phyloP scores from a whole-genome alignment of 2,797 vertebrate species.

The Rhodeus uyekii region DNA sequence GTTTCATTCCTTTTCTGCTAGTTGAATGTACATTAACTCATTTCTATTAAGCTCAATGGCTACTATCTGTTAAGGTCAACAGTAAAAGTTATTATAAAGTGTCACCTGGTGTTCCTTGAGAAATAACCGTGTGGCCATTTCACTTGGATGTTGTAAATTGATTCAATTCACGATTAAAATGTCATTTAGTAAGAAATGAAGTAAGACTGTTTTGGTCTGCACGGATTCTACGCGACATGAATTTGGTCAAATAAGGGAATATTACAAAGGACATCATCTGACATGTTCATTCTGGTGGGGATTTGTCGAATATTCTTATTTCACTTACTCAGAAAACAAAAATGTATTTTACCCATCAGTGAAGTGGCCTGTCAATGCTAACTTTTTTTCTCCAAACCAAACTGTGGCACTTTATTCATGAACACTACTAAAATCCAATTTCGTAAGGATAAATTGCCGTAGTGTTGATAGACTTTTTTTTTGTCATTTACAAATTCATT shows the following conservation, averaged over 20 bases:
- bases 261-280: slow-evolving; percentile 39
- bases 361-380: slow-evolving; percentile 59
- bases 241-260: slow-evolving; percentile 21
- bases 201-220: slow-evolving; percentile 34
- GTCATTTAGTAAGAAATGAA: slow-evolving; percentile 33
- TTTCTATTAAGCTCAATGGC: not conserved
- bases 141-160: slow-evolving; percentile 47
- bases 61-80: not conserved
- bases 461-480: slow-evolving; percentile 56
- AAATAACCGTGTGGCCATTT: slow-evolving; percentile 40
- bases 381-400: slow-evolving; percentile 74
- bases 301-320: slow-evolving; percentile 42
- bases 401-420: slow-evolving; percentile 84
- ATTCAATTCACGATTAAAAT: slow-evolving; percentile 37
- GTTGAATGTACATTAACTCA: slow-evolving; percentile 1
- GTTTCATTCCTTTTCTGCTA: not conserved
- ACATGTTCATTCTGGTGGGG: slow-evolving; percentile 39
- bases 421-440: slow-evolving; percentile 65
- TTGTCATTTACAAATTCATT: slow-evolving; percentile 56
- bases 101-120: slow-evolving; percentile 25
- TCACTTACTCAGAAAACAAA: slow-evolving; percentile 26
- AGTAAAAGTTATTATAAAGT: slow-evolving; percentile 29
- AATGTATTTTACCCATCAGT: slow-evolving; percentile 57
- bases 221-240: slow-evolving; percentile 15
- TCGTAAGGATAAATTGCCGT: slow-evolving; percentile 62